Percentiles rank a stretch among this genome's conserved stretches.
Conservation (phyloP, 2,888 invertebrate genomes). For the Calameuta filiformis region DNA sequence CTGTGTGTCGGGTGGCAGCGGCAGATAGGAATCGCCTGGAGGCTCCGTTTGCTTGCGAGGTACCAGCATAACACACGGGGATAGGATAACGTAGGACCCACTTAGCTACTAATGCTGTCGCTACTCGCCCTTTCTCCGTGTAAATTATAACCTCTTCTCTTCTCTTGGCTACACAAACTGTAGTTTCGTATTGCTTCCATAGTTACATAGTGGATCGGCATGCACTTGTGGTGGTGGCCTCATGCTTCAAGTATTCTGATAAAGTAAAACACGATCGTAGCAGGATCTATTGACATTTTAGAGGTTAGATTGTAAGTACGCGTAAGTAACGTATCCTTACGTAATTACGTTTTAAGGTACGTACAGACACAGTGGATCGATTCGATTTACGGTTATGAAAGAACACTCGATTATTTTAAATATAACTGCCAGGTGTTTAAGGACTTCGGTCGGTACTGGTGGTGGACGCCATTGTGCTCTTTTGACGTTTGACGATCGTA, state of each 20-base stretch:
- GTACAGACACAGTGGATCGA: neutral
- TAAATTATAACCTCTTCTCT: constrained; percentile 54
- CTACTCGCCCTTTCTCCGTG: constrained; percentile 55
- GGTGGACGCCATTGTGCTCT: constrained; percentile 39
- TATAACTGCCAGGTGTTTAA: constrained; percentile 33
- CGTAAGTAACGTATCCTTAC: neutral
- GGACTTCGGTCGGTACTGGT: neutral
- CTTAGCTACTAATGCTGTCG: constrained; percentile 64
- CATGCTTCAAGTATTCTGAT: neutral
- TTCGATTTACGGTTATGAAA: neutral
- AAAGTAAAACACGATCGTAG: neutral
- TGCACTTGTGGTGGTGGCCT: neutral
- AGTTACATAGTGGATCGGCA: neutral
- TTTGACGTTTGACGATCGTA: constrained; percentile 36
- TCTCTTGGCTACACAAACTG: neutral
- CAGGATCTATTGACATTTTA: neutral
- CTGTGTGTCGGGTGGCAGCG: constrained; percentile 49
- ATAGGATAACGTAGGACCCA: constrained; percentile 60
- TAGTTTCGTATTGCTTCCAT: neutral
- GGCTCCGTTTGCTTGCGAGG: constrained; percentile 24
- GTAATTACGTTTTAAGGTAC: neutral
- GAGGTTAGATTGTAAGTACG: neutral
- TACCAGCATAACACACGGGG: constrained; percentile 45
- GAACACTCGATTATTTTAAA: neutral
- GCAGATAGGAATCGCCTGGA: constrained; percentile 48